A percentile compares a stretch with the other conserved stretches of the same genome.
Evolutionary conservation across 2,888 invertebrate species (phyloP).

Genomic region (Eilema caniola): DNA sequence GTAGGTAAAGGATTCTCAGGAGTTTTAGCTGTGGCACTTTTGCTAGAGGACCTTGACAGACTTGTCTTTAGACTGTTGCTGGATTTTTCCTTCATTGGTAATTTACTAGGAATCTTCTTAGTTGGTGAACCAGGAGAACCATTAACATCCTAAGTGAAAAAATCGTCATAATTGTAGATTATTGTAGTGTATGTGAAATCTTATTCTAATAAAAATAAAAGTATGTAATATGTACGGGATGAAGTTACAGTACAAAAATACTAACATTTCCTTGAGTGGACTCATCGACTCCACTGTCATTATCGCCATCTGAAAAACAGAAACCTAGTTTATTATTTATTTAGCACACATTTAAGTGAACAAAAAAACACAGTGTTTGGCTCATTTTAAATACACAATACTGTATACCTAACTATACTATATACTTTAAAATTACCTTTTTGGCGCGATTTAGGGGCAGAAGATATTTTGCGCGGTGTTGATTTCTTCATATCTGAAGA

Average conservation of each 20-base stretch:
- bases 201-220: not conserved
- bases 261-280: slow-evolving; percentile 93
- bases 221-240: not conserved
- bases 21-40: slow-evolving; percentile 89
- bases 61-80: slow-evolving; percentile 83
- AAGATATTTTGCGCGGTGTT: slow-evolving; percentile 76
- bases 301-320: slow-evolving; percentile 91
- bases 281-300: slow-evolving; percentile 94
- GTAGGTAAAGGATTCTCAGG: slow-evolving; percentile 87
- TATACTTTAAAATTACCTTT: slow-evolving; percentile 74
- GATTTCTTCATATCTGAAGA: slow-evolving; percentile 72
- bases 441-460: slow-evolving; percentile 77
- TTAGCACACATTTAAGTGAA: slow-evolving; percentile 1
- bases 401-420: not conserved
- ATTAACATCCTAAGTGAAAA: slow-evolving; percentile 85
- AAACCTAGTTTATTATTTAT: not conserved
- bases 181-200: too few species aligned
- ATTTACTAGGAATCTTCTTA: slow-evolving; percentile 90
- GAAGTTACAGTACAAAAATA: slow-evolving; percentile 36
- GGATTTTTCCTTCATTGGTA: slow-evolving; percentile 82
- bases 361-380: slow-evolving; percentile 55
- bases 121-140: slow-evolving; percentile 91
- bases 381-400: slow-evolving; percentile 65
- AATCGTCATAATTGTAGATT: too few species aligned
- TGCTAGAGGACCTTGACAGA: slow-evolving; percentile 87